A percentile compares a stretch with the other conserved stretches of the same genome.
Conservation (phyloP, 1,140 invertebrate species). For the Acromyrmex echinatior region DNA sequence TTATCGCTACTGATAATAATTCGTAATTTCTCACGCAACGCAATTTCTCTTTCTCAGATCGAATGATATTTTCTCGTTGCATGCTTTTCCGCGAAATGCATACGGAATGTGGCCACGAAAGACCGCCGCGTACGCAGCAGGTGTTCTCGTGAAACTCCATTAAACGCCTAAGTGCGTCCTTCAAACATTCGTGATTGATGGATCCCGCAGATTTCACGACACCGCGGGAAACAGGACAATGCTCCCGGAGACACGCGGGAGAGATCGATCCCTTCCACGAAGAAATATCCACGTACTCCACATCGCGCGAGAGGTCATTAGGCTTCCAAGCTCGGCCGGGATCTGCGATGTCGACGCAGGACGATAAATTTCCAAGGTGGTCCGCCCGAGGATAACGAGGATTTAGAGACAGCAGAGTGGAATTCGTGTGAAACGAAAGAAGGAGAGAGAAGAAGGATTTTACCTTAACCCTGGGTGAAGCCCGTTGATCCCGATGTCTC, state of each 20-base stretch:
- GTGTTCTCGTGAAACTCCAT: slow-evolving; percentile 24
- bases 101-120: slow-evolving; percentile 3
- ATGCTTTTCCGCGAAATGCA: background rate
- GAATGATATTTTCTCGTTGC: background rate
- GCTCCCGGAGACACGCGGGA: background rate
- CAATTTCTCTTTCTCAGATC: background rate
- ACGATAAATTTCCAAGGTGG: slow-evolving; percentile 76
- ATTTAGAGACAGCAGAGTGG: slow-evolving; percentile 59
- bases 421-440: slow-evolving; percentile 56
- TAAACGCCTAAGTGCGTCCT: slow-evolving; percentile 29
- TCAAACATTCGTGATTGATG: slow-evolving; percentile 50
- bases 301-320: slow-evolving; percentile 74
- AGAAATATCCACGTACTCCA: slow-evolving; percentile 54
- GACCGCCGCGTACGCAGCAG: slow-evolving; percentile 17
- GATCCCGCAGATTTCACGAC: slow-evolving; percentile 19
- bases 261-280: slow-evolving; percentile 66
- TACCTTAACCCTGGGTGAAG: slow-evolving; percentile 66
- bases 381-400: slow-evolving; percentile 60
- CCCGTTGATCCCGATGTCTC: slow-evolving; percentile 71
- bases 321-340: slow-evolving; percentile 72
- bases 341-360: slow-evolving; percentile 72
- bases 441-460: slow-evolving; percentile 3
- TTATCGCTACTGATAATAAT: background rate
- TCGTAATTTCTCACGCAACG: background rate
- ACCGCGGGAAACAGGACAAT: slow-evolving; percentile 24